Base-by-base conservation (phyloP, 2,113 vertebrate species). In the Saguinus midas region DNA sequence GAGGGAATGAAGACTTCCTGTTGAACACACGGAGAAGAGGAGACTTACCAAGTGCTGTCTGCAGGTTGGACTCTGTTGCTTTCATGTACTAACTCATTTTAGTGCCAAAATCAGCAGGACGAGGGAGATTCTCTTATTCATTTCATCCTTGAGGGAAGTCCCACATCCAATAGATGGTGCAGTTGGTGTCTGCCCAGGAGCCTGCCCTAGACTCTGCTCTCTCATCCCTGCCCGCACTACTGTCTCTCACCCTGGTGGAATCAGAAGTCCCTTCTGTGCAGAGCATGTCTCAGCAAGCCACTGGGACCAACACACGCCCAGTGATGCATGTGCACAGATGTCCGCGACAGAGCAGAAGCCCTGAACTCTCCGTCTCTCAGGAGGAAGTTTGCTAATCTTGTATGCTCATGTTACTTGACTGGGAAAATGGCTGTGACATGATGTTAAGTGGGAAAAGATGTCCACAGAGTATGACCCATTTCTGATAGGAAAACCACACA, bases 321-420 rank as follows among this genome's bases (percentile, higher is more conserved):
- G 40, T 23, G 87, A 37, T 1, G 2, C 16, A 1, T 9, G 1
- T 1, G 2, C 16, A 0, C 6, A 1, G 10, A 35, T 32, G 43
- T 11, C 55, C 3, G 12, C 20, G 14, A 45, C 0, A 13, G 27
- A 66, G 92, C 40, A 16, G 3, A 72, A 16, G 3, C 5, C 14
- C 68, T n/a, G 21, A 68, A 23, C 18, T 17, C 37, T 43, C 29
- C 0, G 4, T 1, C 17, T 52, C 76, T 64, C 17, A 8, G 73
- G 52, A 16, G 52, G 43, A 64, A 64, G 12, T 23, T 25, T 75
- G 45, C 3, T 23, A n/a, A 73, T 6, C 21, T 25, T 52, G 37
- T 35, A n/a, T 6, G 1, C 27, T 17, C 23, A 0, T 1, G 45
- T 35, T 6, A 35, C 32, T 27, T 1, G 9, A 12, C 23, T 25